These are phyloP conservation scores for Erebia palarica DNA, from an alignment of 2,888 invertebrate genomes.

Conservation along the genomic window DNA sequence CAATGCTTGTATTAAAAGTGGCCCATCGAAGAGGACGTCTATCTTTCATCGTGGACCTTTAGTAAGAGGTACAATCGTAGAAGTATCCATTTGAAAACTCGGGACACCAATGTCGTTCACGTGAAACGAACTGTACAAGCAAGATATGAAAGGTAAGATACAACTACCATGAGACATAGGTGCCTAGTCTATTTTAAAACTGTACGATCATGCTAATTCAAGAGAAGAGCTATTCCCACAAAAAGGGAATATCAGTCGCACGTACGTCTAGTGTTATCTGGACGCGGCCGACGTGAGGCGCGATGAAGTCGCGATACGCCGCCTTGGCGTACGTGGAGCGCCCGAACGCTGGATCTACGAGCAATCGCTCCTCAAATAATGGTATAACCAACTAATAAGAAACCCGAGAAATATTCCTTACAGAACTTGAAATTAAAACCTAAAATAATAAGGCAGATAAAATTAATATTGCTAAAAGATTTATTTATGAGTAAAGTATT, in stretches of 20 bases:
- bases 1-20: too few species aligned
- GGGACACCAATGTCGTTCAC: too few species aligned
- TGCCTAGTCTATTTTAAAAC: constrained; percentile 16
- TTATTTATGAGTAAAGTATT: too few species aligned
- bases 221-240: constrained; percentile 45
- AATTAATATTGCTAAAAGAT: too few species aligned
- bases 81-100: too few species aligned
- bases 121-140: too few species aligned
- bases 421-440: not conserved
- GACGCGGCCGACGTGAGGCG: constrained; percentile 44
- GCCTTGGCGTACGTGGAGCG: constrained; percentile 39
- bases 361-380: constrained; percentile 31
- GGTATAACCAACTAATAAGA: not conserved
- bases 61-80: too few species aligned
- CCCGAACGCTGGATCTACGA: constrained; percentile 40
- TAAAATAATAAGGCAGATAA: not conserved
- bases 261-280: constrained; percentile 45
- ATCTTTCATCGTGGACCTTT: too few species aligned
- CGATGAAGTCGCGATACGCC: constrained; percentile 46
- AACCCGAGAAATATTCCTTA: constrained; percentile 4
- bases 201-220: constrained; percentile 37
- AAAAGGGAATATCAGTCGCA: constrained; percentile 47
- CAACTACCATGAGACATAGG: too few species aligned
- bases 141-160: too few species aligned
- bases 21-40: too few species aligned